Base-by-base conservation (phyloP, 2,888 invertebrate genomes). In the Spialia ferax region DNA sequence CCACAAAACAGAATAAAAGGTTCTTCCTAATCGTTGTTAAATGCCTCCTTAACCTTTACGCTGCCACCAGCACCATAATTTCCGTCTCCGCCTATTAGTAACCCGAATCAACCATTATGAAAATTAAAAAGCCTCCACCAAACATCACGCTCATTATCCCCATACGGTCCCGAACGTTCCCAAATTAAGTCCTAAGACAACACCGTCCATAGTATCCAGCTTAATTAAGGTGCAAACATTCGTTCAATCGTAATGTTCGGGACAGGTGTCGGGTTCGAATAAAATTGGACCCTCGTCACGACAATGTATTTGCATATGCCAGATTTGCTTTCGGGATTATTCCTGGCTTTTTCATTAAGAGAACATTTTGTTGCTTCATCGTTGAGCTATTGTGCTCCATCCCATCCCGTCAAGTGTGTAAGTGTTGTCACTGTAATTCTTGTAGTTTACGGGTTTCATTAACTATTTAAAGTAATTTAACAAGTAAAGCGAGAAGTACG, bases 221-320 rank as follows among this genome's bases (percentile, higher is more conserved):
- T 70, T 70, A 60, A 70, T 70, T 69, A 61, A 61, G 61, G 61
- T 69, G 61, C 69, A 56, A 69, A 69, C 55, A 32, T 8, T 54
- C 29, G 23, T 22, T 52, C 52, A 52, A 20, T 52, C 52, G 52
- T 23, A 20, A 23, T 52, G 23, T 18, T 11, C n/a, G 26, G 32
- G 75, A 78, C 76, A 77, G 75, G 70, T 75, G 76, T 69, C 48
- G 70, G 61, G 22, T 54, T 77, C 77, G 77, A 82, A 79, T 79
- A 79, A 75, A 77, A 74, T 75, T 64, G 70, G 68, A 83, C 83
- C 83, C 80, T 80, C 78, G 77, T 83, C 83, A 80, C 23, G 64
- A 62, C 62, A 62, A 62, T 70, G 70, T 70, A 65, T 69, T 52
- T 68, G 61, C 57, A 55, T 55, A 38, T 15, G 38, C 38, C 38